phyloP scores from a whole-genome alignment of 2,888 invertebrate species.

The Odontocerum albicorne region DNA sequence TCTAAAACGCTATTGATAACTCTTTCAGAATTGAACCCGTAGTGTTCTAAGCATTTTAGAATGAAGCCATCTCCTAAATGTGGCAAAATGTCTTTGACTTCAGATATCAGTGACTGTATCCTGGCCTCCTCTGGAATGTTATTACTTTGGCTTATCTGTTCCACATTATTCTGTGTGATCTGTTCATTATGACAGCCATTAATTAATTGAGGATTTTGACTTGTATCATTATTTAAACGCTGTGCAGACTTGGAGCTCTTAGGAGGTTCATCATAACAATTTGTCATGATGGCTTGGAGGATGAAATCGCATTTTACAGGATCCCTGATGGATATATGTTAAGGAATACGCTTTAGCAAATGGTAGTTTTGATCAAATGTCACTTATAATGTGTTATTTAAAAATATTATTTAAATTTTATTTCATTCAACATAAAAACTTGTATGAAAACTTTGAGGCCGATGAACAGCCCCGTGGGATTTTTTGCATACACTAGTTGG shows the following conservation, averaged over 20 bases:
- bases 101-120: slow-evolving; percentile 58
- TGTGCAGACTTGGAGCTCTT: not conserved
- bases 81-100: slow-evolving; percentile 77
- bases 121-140: slow-evolving; percentile 52
- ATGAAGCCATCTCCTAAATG: slow-evolving; percentile 78
- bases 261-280: slow-evolving; percentile 49
- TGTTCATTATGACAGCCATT: slow-evolving; percentile 36
- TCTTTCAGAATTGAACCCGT: slow-evolving; percentile 71
- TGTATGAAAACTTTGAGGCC: no score
- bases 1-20: slow-evolving; percentile 86
- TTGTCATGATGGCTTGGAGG: slow-evolving; percentile 55
- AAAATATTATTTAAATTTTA: no score
- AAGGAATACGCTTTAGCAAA: no score
- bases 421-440: no score
- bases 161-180: slow-evolving; percentile 27
- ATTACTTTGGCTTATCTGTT: slow-evolving; percentile 3
- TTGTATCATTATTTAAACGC: slow-evolving; percentile 6
- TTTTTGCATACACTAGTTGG: no score
- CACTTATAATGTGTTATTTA: no score
- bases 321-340: slow-evolving; percentile 56
- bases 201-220: no score
- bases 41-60: slow-evolving; percentile 74
- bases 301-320: slow-evolving; percentile 59
- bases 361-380: no score
- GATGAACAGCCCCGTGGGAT: no score